Percentiles rank a stretch among this genome's conserved stretches.
Conservation (phyloP, 2,797 vertebrate genomes). For the Alexandromys oeconomus region DNA sequence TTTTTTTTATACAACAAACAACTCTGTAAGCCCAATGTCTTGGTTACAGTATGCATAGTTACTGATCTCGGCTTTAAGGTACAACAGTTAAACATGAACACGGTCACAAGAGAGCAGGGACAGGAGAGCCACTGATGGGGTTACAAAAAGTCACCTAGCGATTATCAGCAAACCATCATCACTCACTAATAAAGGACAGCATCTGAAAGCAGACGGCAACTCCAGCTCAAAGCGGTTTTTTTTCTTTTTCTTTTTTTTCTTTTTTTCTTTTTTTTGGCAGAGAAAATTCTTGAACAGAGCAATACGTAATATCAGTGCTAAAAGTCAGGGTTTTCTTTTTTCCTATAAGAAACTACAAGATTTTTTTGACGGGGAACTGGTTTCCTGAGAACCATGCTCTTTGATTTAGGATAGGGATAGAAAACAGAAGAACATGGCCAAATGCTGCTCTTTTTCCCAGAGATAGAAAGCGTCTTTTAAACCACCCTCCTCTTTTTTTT, state of each 20-base stretch:
- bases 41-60: conserved; percentile 99
- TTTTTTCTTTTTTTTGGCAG: conserved; percentile 97
- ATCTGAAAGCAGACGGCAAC: conserved; percentile 95
- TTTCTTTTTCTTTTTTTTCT: conserved; percentile 71
- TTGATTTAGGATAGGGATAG: conserved; percentile 97
- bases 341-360: conserved; percentile 95
- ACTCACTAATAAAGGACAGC: conserved; percentile 94
- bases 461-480: conserved; percentile 97
- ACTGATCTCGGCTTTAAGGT: conserved; percentile 93
- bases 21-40: conserved; percentile 93
- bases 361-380: conserved; percentile 91
- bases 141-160: conserved; percentile 89
- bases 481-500: conserved; percentile 88
- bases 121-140: conserved; percentile 90
- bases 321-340: conserved; percentile 96
- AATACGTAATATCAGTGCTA: conserved; percentile 98
- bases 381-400: conserved; percentile 99
- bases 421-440: conserved; percentile 94
- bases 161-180: conserved; percentile 91
- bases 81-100: conserved; percentile 91
- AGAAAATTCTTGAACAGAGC: conserved; percentile 95
- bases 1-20: conserved; percentile 90
- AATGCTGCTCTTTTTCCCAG: conserved; percentile 99
- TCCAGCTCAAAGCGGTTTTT: conserved; percentile 96
- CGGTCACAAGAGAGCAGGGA: conserved; percentile 90